phyloP scores from a whole-genome alignment of 1,140 invertebrate species.

The Pachypeltis micranthus region DNA sequence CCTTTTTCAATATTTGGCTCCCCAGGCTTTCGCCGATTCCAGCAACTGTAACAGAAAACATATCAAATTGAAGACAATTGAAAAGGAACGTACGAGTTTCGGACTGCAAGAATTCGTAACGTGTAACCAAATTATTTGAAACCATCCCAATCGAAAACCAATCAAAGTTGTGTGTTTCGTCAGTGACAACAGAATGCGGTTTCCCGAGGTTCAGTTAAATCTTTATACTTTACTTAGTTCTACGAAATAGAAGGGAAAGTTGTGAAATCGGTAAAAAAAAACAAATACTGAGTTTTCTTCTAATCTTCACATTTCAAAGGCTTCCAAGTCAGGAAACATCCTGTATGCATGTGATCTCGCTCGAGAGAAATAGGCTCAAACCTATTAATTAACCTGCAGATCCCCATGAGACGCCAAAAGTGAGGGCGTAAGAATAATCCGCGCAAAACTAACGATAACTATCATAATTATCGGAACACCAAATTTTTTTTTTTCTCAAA shows the following conservation, averaged over 20 bases:
- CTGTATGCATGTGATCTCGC: too few relatives aligned
- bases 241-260: neutral
- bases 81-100: neutral
- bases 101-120: neutral
- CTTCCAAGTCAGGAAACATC: too few relatives aligned
- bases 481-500: too few relatives aligned
- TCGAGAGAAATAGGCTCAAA: too few relatives aligned
- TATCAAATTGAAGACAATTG: neutral
- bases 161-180: neutral
- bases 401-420: too few relatives aligned
- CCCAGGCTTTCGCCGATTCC: slow-evolving; percentile 2
- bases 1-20: neutral
- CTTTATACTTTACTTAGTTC: neutral
- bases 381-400: too few relatives aligned
- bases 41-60: neutral
- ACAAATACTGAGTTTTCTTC: too few relatives aligned
- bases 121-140: neutral
- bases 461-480: too few relatives aligned
- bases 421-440: too few relatives aligned
- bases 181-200: neutral
- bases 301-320: too few relatives aligned
- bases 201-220: neutral
- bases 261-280: neutral
- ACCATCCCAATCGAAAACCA: neutral
- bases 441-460: too few relatives aligned